phyloP scores from a whole-genome alignment of 2,113 vertebrate species.

The Hypocryptadius cinnamomeus region DNA sequence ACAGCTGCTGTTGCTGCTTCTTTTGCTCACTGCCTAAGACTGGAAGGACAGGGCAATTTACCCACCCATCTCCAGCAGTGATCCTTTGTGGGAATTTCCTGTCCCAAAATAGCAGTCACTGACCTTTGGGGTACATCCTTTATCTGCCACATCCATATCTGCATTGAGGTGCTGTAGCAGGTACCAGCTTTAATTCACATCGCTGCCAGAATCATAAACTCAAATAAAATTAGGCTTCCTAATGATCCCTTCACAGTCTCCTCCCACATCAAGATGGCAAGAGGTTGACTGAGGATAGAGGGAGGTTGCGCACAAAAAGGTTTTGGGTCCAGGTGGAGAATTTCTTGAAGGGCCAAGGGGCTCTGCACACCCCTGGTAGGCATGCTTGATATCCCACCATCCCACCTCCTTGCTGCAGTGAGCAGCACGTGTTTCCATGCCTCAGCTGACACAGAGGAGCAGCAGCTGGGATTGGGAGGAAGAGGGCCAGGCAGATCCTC shows the following conservation, averaged over 20 bases:
- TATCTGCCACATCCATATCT: no score
- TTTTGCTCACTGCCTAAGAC: neutral
- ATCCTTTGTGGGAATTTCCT: neutral
- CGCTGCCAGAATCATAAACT: neutral
- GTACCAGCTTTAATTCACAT: neutral
- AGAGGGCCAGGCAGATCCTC: neutral
- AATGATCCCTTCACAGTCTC: neutral
- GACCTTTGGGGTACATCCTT: neutral
- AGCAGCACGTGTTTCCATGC: accelerated
- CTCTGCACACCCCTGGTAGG: neutral
- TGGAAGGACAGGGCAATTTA: no score
- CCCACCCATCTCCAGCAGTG: neutral
- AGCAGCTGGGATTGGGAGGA: neutral
- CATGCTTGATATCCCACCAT: neutral
- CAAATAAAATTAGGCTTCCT: neutral
- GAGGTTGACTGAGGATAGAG: neutral
- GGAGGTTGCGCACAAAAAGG: neutral
- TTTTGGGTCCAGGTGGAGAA: neutral
- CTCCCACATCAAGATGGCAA: neutral
- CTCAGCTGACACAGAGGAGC: accelerated
- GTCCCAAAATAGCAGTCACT: neutral
- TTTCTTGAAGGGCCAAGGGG: accelerated
- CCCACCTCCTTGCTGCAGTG: neutral
- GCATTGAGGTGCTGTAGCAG: neutral
- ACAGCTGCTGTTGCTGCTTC: neutral